Conservation (phyloP, 2,888 invertebrate genomes). For the Deilephila porcellus region DNA sequence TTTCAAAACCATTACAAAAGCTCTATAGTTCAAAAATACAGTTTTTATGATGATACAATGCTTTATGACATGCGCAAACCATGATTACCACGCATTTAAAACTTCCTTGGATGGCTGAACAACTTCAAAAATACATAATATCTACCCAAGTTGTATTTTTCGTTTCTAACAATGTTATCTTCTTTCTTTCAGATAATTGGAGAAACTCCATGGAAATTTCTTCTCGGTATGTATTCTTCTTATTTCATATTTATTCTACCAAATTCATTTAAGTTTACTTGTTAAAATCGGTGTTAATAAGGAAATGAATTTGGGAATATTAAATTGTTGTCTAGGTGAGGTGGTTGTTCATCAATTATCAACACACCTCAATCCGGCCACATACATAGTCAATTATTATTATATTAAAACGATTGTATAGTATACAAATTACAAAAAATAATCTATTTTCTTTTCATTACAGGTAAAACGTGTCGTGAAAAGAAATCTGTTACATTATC, state of each 20-base stretch:
- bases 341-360: slow-evolving; percentile 71
- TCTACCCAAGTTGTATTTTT: background rate
- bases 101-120: slow-evolving; percentile 85
- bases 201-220: background rate
- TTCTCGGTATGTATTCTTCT: slow-evolving; percentile 11
- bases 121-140: background rate
- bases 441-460: background rate
- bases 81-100: slow-evolving; percentile 83
- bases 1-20: background rate
- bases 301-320: slow-evolving; percentile 68
- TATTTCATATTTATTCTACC: slow-evolving; percentile 40
- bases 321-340: slow-evolving; percentile 79
- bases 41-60: slow-evolving; percentile 77
- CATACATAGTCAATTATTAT: slow-evolving; percentile 54
- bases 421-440: background rate
- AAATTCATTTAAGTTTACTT: slow-evolving; percentile 57
- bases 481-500: background rate
- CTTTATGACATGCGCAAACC: slow-evolving; percentile 81
- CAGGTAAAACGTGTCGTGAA: background rate
- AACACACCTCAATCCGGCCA: slow-evolving; percentile 81
- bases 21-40: background rate
- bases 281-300: slow-evolving; percentile 57
- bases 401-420: background rate
- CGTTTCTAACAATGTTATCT: background rate
- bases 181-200: background rate